Evolutionary conservation across 2,113 vertebrate genomes (phyloP), one percentile per base, ranked within the genome.

Genomic region (Chinchilla lanigera): DNA sequence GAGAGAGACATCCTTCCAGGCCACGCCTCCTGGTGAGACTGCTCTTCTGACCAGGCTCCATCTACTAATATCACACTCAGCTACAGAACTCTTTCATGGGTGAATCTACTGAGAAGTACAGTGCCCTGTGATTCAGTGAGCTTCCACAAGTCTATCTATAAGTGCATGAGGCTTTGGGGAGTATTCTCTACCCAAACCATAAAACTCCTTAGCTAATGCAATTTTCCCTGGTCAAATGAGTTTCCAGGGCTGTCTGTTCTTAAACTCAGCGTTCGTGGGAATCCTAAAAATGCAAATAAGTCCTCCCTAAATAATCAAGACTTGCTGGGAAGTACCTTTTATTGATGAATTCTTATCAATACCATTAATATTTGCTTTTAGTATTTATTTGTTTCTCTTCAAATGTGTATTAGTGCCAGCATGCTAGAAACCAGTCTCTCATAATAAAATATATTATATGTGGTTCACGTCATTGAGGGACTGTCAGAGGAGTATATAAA

Each of bases 341-440:
- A 77, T 78, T 88, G 85, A 82, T 86, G 12, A 90, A 52, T 65
- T 92, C 4, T 93, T 82, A 87, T 44, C 91, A 87, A 56, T 52
- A 60, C 2, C 35, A 67, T 3, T 38, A 82, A 50, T 11, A 14
- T 50, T 86, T 95, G 26, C 16, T 84, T 52, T 71, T 75, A 88
- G 10, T 78, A 94, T 83, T 87, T 20, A 78, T 78, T 95, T 35
- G 69, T 78, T 81, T 88, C 73, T 91, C 30, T 93, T 90, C 26
- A 84, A 84, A 50, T 96, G 44, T 33, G 20, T 63, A 44, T 33
- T 89, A 11, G 52, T 35, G 65, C 22, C 38, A 61, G 13, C 52
- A 84, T 78, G 3, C 12, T 44, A 71, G 28, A 88, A 24, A 16
- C 10, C 19, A 91, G 26, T 83, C 10, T 84, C 78, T 60, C 63